Percentiles rank a stretch among this genome's conserved stretches.
These are phyloP conservation scores for Plecturocebus donacophilus DNA, from an alignment of 2,113 vertebrate species.

Conservation along the genomic window DNA sequence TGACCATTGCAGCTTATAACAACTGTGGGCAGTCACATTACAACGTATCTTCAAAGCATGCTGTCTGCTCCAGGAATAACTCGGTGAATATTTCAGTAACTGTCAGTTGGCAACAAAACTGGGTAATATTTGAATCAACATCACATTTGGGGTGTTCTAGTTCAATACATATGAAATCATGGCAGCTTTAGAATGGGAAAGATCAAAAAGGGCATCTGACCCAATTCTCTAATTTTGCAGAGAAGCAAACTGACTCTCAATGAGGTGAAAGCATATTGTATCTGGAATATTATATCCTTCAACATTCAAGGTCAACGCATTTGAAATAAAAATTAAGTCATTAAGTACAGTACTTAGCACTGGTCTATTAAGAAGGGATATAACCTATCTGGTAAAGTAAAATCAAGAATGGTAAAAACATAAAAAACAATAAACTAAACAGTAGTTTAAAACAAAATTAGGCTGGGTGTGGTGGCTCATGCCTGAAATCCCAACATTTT, in stretches of 20 bases:
- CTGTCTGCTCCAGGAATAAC: background rate
- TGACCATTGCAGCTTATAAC: background rate
- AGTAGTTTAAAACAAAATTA: conserved; percentile 28
- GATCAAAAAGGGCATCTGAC: background rate
- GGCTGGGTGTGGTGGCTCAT: background rate
- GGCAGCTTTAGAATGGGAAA: background rate
- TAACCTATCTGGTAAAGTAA: background rate
- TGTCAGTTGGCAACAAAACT: background rate
- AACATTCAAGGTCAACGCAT: background rate
- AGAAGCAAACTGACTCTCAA: background rate
- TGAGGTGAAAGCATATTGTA: background rate
- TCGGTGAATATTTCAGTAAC: background rate
- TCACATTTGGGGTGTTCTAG: background rate
- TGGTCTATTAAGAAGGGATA: background rate
- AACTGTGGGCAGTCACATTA: background rate
- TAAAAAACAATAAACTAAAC: background rate
- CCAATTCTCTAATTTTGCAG: background rate
- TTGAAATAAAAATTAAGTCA: background rate
- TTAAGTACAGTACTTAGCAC: background rate
- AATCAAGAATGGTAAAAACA: background rate
- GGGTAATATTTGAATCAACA: background rate
- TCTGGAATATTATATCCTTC: background rate
- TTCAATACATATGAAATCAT: background rate
- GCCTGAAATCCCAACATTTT: no score
- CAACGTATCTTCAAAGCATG: background rate